Evolutionary conservation across 1,140 invertebrate genomes (phyloP).

Genomic region (Brachionus calyciflorus): DNA sequence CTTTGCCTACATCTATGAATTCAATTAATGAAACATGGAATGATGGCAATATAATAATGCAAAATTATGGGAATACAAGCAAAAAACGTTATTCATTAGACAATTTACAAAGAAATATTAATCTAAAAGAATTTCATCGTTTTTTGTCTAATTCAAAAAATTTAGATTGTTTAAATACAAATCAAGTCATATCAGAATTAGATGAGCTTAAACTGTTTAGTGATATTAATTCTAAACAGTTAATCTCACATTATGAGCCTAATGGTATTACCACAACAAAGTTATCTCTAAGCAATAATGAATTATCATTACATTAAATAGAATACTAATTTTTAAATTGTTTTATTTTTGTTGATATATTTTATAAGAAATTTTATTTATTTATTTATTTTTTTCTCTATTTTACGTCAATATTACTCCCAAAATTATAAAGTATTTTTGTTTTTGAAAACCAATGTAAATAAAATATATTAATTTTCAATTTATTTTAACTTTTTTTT

Average conservation of each 20-base stretch:
- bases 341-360: not conserved
- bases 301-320: not conserved
- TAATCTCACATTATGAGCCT: not conserved
- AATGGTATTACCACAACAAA: not conserved
- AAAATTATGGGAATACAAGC: not conserved
- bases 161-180: not conserved
- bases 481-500: too few species aligned
- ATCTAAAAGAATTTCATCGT: not conserved
- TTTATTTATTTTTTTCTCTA: too few species aligned
- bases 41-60: not conserved
- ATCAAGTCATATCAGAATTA: constrained; percentile 2
- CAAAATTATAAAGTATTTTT: too few species aligned
- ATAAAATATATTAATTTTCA: too few species aligned
- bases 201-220: not conserved
- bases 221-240: not conserved
- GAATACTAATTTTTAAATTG: not conserved
- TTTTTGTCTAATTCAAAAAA: not conserved
- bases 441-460: too few species aligned
- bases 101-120: not conserved
- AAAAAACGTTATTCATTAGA: constrained; percentile 7
- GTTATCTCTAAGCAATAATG: not conserved
- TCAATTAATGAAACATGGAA: constrained; percentile 25
- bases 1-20: not conserved
- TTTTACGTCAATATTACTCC: too few species aligned
- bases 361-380: too few species aligned